Evolutionary conservation across 2,797 vertebrate genomes (phyloP).

Genomic region (Sebastes iracundus): DNA sequence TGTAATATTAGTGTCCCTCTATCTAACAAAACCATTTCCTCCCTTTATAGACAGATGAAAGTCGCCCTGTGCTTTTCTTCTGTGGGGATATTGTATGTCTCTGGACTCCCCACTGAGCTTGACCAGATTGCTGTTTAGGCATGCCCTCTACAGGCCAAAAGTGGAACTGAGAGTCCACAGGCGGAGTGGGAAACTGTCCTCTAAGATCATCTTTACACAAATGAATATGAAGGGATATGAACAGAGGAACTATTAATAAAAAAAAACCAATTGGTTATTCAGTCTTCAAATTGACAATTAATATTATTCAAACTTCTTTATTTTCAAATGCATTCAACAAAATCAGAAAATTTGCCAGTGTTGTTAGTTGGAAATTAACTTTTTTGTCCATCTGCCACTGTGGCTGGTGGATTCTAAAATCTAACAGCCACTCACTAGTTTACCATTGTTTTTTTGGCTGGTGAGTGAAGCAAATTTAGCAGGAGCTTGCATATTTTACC

Average conservation of each 20-base stretch:
- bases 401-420: no score
- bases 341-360: background rate
- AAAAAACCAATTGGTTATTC: background rate
- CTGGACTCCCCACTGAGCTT: slow-evolving; percentile 57
- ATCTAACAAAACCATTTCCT: slow-evolving; percentile 65
- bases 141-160: slow-evolving; percentile 88
- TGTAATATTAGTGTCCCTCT: slow-evolving; percentile 52
- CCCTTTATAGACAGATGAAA: slow-evolving; percentile 66
- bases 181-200: background rate
- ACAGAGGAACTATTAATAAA: background rate
- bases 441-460: no score
- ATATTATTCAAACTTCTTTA: background rate
- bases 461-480: no score
- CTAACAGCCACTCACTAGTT: no score
- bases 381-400: no score
- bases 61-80: slow-evolving; percentile 68
- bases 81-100: slow-evolving; percentile 68
- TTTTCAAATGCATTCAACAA: background rate
- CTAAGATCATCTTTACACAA: slow-evolving; percentile 25
- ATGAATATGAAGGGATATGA: background rate
- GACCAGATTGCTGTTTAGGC: slow-evolving; percentile 82
- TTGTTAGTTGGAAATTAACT: background rate
- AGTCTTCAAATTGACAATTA: background rate
- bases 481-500: no score
- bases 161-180: slow-evolving; percentile 69